A percentile compares a stretch with the other conserved stretches of the same genome.
Conservation (phyloP, 2,888 invertebrate species). For the Diaprepes abbreviatus region DNA sequence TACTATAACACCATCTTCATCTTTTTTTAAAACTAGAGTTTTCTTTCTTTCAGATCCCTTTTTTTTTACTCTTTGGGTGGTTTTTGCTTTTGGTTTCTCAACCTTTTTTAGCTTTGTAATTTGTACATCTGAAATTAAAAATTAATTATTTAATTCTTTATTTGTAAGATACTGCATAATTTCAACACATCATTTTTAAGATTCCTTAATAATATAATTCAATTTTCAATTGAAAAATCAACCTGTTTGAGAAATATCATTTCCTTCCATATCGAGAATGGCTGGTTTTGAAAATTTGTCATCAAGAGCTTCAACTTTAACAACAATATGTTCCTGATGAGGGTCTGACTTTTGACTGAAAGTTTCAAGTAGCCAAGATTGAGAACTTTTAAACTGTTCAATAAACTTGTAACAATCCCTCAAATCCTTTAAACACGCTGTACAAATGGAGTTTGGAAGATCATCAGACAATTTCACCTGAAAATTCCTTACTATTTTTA, state of each 20-base stretch:
- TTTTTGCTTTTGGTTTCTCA: not conserved
- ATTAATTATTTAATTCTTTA: too few relatives aligned
- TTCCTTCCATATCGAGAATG: not conserved
- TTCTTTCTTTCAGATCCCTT: not conserved
- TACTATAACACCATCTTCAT: not conserved
- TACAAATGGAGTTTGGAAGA: slow-evolving; percentile 13
- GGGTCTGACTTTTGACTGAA: not conserved
- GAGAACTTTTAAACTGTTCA: slow-evolving; percentile 1
- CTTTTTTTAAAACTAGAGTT: not conserved
- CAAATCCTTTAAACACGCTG: slow-evolving; percentile 14
- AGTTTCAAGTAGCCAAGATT: not conserved
- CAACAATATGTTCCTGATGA: not conserved
- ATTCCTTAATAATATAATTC: too few relatives aligned
- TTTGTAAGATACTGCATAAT: too few relatives aligned
- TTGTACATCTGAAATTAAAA: not conserved
- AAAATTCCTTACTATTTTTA: not conserved
- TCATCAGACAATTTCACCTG: not conserved
- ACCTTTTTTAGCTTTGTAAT: not conserved
- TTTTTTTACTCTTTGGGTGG: not conserved
- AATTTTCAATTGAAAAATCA: too few relatives aligned
- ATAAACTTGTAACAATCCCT: slow-evolving; percentile 17
- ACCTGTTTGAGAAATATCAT: not conserved
- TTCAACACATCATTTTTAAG: too few relatives aligned
- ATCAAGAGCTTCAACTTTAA: not conserved
- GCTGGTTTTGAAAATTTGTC: not conserved